Evolutionary conservation across 2,888 invertebrate species (phyloP), one percentile per base, ranked within the genome.

Genomic region (Cosmia pyralina): DNA sequence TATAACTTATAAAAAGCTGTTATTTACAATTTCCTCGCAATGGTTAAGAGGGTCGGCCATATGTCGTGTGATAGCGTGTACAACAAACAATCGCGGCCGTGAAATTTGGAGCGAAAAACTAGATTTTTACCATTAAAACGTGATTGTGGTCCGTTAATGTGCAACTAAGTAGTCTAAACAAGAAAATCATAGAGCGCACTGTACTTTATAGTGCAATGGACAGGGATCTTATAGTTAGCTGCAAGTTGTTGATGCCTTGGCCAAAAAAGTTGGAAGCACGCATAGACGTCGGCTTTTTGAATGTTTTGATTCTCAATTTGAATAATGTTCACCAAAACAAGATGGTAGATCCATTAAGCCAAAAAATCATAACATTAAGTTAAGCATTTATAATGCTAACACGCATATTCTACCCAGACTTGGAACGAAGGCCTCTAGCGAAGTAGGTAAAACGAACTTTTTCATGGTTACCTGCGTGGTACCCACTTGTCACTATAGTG

Each of bases 31-130:
- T 85, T 83, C 77, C 72, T 53, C 60, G 81, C 75, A 69, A 67
- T 83, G 87, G 69, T n/a, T 83, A 89, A 83, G 76, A 81, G 85
- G 89, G 88, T 82, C 88, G 81, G 50, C 77, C 79, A 79, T 69
- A 72, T 84, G 79, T 82, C 74, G 66, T 72, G 41, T 82, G 64
- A 75, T 79, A 74, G 69, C 77, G 83, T 68, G 76, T 65, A 78
- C 73, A 69, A 81, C 83, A 79, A 75, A 84, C 77, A 83, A 90
- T 89, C 85, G 81, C 87, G 87, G 85, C 92, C 93, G 92, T 93
- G 92, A 94, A 92, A 93, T 91, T 93, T 86, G 87, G 93, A 88
- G 87, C 93, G 77, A 90, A 92, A 91, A 92, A 90, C 93, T 93
- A 92, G 91, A 90, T 91, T 93, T 90, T 88, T 86, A 85, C 76